phyloP scores from a whole-genome alignment of 2,797 vertebrate genomes.

The Novumbra hubbsi region DNA sequence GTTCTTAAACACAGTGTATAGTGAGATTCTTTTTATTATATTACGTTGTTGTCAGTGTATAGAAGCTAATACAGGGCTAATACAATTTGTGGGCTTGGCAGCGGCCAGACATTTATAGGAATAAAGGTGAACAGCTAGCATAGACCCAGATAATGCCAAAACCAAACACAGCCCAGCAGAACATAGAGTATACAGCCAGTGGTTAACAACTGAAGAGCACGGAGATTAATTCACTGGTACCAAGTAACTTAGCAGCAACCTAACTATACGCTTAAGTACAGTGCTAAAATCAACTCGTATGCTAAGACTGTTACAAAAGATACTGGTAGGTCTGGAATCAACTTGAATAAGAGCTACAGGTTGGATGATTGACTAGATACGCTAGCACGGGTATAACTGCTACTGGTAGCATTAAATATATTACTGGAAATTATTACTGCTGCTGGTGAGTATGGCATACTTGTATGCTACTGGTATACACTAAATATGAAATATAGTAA shows the following conservation, averaged over 20 bases:
- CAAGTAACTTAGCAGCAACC: slow-evolving; percentile 19
- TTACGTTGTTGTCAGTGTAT: slow-evolving; percentile 30
- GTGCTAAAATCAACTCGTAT: no score
- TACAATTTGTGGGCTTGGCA: slow-evolving; percentile 46
- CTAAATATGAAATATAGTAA: no score
- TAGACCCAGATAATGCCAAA: slow-evolving; percentile 52
- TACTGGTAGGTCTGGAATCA: no score
- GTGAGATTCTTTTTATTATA: slow-evolving; percentile 34
- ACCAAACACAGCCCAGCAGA: slow-evolving; percentile 45
- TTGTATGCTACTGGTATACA: no score
- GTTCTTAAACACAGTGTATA: slow-evolving; percentile 45
- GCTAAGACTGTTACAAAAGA: no score
- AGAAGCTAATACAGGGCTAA: slow-evolving; percentile 63
- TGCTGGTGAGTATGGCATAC: no score
- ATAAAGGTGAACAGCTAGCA: slow-evolving; percentile 34
- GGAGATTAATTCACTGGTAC: slow-evolving; percentile 25
- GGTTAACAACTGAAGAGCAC: slow-evolving; percentile 45
- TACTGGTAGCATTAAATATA: no score
- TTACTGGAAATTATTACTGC: no score
- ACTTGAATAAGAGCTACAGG: no score
- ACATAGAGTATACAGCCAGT: slow-evolving; percentile 10
- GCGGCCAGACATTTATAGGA: slow-evolving; percentile 41
- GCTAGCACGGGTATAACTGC: slow-evolving; percentile 5
- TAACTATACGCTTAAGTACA: no score
- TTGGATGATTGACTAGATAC: background rate